A percentile compares a stretch with the other conserved stretches of the same genome.
These are phyloP conservation scores for Caenorhabditis sp. DNA, from an alignment of 2,888 invertebrate species.

Conservation along the genomic window DNA sequence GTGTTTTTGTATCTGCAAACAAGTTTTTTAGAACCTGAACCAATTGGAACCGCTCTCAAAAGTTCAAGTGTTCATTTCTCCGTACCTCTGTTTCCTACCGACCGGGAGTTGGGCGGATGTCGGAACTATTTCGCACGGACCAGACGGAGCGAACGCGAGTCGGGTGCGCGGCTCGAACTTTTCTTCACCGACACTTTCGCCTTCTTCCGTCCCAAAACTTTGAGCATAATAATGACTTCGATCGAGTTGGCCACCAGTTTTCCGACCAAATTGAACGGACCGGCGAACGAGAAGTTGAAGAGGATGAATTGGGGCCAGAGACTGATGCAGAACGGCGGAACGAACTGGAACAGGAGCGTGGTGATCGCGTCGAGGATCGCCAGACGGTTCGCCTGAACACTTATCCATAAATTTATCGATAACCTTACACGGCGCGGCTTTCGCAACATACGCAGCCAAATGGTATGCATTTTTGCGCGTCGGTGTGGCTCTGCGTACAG, in stretches of 20 bases:
- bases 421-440: background rate
- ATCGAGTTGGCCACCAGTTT: slow-evolving; percentile 33
- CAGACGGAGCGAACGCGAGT: background rate
- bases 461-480: too few species aligned
- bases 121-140: too few species aligned
- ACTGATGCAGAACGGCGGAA: slow-evolving; percentile 34
- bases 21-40: too few species aligned
- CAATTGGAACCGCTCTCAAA: too few species aligned
- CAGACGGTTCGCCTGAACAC: slow-evolving; percentile 8
- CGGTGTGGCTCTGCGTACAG: too few species aligned
- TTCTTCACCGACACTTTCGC: too few species aligned
- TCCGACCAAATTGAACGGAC: slow-evolving; percentile 30
- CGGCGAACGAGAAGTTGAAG: slow-evolving; percentile 34
- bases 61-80: too few species aligned
- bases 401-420: too few species aligned
- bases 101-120: too few species aligned
- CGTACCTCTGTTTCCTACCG: too few species aligned
- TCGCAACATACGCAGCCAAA: too few species aligned
- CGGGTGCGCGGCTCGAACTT: background rate
- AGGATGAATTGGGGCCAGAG: slow-evolving; percentile 31
- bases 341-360: slow-evolving; percentile 33
- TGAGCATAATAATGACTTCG: slow-evolving; percentile 25
- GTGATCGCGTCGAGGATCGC: slow-evolving; percentile 25
- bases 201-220: slow-evolving; percentile 4
- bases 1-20: too few species aligned